A percentile compares a stretch with the other conserved stretches of the same genome.
Evolutionary conservation across 2,797 vertebrate species (phyloP).

Genomic region (Gambelia wislizenii): DNA sequence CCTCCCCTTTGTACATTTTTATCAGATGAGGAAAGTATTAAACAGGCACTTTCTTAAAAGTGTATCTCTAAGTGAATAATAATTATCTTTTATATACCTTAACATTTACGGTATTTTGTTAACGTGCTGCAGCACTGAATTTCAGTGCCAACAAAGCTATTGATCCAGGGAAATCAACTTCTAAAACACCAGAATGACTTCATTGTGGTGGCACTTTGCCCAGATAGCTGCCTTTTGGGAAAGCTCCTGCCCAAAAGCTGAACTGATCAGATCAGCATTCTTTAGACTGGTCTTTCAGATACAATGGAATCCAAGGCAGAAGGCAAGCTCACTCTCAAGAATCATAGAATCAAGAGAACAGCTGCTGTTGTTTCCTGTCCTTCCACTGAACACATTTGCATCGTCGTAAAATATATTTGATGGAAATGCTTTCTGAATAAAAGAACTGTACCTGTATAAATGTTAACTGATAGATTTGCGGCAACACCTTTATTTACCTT

Average conservation of each 20-base stretch:
- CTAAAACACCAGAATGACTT: slow-evolving; percentile 68
- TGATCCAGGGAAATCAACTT: slow-evolving; percentile 50
- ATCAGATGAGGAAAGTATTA: slow-evolving; percentile 28
- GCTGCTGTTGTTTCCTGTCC: neutral
- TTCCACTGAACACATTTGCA: slow-evolving; percentile 50
- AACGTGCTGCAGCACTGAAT: slow-evolving; percentile 58
- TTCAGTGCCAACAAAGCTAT: slow-evolving; percentile 58
- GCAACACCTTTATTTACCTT: slow-evolving; percentile 39
- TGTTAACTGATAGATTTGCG: slow-evolving; percentile 1
- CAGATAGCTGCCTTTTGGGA: slow-evolving; percentile 43
- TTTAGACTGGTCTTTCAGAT: slow-evolving; percentile 26
- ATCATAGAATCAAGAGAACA: no score
- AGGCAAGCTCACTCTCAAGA: slow-evolving; percentile 28
- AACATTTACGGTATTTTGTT: slow-evolving; percentile 60
- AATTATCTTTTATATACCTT: slow-evolving; percentile 49
- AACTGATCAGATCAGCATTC: slow-evolving; percentile 40
- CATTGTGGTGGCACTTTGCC: slow-evolving; percentile 65
- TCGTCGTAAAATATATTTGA: neutral
- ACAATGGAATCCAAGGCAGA: slow-evolving; percentile 22
- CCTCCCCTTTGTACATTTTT: neutral
- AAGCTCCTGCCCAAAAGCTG: slow-evolving; percentile 46
- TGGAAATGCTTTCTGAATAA: slow-evolving; percentile 42
- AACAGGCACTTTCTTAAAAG: neutral
- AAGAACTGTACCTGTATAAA: slow-evolving; percentile 45
- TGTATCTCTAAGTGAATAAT: neutral